Conservation (phyloP, 2,888 invertebrate species). For the Tromatobia lineatoria region DNA sequence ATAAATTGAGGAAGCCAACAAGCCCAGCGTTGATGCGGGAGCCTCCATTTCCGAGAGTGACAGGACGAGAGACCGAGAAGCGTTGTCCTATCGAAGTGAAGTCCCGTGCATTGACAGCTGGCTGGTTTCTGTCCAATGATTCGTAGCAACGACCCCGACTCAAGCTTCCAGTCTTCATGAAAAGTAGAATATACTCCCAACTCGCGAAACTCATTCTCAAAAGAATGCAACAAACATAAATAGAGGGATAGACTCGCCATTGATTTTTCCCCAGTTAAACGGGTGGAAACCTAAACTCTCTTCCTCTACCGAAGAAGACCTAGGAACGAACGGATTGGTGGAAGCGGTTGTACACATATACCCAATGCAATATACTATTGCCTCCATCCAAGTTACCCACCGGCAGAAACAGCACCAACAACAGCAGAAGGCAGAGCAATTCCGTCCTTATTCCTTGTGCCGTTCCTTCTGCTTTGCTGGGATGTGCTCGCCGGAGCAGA, state of each 20-base stretch:
- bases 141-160: conserved; percentile 60
- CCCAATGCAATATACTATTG: neutral
- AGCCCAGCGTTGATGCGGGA: conserved; percentile 76
- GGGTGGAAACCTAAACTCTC: conserved; percentile 49
- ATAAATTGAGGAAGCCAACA: conserved; percentile 60
- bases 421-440: conserved; percentile 75
- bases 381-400: conserved; percentile 39
- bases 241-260: conserved; percentile 38
- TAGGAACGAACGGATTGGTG: conserved; percentile 35
- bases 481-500: conserved; percentile 58
- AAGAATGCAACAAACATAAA: conserved; percentile 6
- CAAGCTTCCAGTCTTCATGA: conserved; percentile 25
- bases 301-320: conserved; percentile 39
- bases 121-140: conserved; percentile 57
- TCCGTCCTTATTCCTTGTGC: conserved; percentile 81
- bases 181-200: conserved; percentile 40
- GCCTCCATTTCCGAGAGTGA: conserved; percentile 59
- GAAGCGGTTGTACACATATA: neutral
- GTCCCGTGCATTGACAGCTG: conserved; percentile 62
- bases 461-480: conserved; percentile 40
- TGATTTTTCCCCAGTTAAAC: conserved; percentile 60
- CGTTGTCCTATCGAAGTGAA: conserved; percentile 51
- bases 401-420: conserved; percentile 7
- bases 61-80: conserved; percentile 34
- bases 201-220: conserved; percentile 41